Conservation (phyloP, 2,113 vertebrate genomes). For the Chaetodon auriga region DNA sequence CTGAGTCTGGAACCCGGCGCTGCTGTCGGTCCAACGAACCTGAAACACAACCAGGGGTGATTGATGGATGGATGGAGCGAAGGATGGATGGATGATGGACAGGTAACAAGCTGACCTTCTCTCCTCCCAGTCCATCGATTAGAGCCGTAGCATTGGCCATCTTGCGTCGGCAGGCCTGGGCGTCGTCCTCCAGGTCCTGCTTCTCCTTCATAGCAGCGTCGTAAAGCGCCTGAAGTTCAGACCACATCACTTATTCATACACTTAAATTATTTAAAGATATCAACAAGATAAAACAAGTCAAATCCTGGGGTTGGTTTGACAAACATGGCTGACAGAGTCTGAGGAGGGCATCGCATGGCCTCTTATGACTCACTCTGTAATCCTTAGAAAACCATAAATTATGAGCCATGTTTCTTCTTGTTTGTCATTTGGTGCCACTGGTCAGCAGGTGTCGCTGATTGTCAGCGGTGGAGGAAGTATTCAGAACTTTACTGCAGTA, state of each 20-base stretch:
- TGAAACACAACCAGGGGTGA: slow-evolving; percentile 37
- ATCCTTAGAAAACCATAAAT: too few species aligned
- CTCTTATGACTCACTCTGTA: too few species aligned
- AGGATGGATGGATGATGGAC: background rate
- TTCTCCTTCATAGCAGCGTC: slow-evolving; percentile 87
- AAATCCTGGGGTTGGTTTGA: too few species aligned
- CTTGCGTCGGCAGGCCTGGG: slow-evolving; percentile 85
- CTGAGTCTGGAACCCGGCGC: slow-evolving; percentile 86
- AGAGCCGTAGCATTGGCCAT: slow-evolving; percentile 88
- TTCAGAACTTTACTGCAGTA: too few species aligned
- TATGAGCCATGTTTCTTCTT: too few species aligned
- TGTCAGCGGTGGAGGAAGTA: too few species aligned
- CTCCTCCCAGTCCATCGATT: slow-evolving; percentile 87
- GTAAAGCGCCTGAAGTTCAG: slow-evolving; percentile 80
- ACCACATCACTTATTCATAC: background rate
- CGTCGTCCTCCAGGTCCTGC: slow-evolving; percentile 86
- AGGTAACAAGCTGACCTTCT: slow-evolving; percentile 81
- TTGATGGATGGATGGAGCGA: too few species aligned
- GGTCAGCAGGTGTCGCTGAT: too few species aligned
- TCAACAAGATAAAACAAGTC: background rate
- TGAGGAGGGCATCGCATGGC: too few species aligned
- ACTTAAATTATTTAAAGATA: background rate
- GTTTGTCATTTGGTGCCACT: too few species aligned
- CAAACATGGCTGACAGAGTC: too few species aligned
- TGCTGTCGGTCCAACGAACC: slow-evolving; percentile 90